Evolutionary conservation across 2,113 vertebrate species (phyloP), one percentile per base, ranked within the genome.

Genomic region (Cyanoderma ruficeps): DNA sequence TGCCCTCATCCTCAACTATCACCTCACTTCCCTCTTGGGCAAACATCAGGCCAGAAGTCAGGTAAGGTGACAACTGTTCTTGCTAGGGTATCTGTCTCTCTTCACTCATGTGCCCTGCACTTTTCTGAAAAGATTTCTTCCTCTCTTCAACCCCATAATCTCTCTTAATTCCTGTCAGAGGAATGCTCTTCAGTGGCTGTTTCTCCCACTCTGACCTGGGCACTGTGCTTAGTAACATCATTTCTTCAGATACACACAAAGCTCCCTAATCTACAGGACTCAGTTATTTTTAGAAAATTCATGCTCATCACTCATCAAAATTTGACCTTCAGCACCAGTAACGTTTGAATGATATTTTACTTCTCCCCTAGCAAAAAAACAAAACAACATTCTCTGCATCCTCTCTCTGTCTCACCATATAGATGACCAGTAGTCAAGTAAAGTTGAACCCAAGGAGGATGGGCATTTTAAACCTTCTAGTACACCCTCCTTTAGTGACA

Each of bases 21-120:
- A 52, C 44, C 24, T 28, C 30, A 18, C 42, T 24, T 83, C 27
- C 8, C n/a, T 56, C 56, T 59, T 68, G 37, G 74, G 61, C 60
- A 89, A 95, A 71, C 10, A 41, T 64, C 80, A 92, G 50, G 33
- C 31, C 79, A 88, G 37, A 86, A 70, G 53, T 67, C 52, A 80
- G 47, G 55, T 10, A 74, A 63, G 15, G 31, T 56, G 56, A 69
- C 25, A 65, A 23, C 15, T 53, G 3, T 28, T 76, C 75, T 37
- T 80, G 44, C 67, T 92, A 39, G 30, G 33, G 37, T 4, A 0
- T 30, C 41, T 47, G 39, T 55, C 28, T 60, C 18, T 56, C 49
- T 75, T 84, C 52, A 49, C 7, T 14, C 0, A 0, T 31, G 30
- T 52, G 44, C 5, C n/a, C 71, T 63, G 23, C 15, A 46, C 20